Conservation (phyloP, 2,888 invertebrate species). For the Oscheius sp. region DNA sequence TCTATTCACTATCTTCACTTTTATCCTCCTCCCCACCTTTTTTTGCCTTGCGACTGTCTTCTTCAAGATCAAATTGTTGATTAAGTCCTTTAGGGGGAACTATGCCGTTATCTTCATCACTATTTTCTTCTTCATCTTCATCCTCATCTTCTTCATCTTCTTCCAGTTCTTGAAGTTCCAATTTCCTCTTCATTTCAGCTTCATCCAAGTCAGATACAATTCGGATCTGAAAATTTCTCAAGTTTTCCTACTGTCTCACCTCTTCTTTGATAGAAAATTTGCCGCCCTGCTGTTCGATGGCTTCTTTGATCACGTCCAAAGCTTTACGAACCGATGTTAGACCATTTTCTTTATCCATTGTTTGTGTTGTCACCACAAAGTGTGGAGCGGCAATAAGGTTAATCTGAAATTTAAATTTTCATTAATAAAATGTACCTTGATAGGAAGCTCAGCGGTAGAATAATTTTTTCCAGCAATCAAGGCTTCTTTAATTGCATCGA, state of each 20-base stretch:
- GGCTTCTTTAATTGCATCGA: constrained; percentile 93
- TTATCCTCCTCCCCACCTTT: constrained; percentile 32
- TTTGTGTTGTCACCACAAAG: constrained; percentile 98
- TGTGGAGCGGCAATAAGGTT: constrained; percentile 97
- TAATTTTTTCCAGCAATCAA: constrained; percentile 87
- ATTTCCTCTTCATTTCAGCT: constrained; percentile 77
- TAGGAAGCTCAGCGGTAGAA: constrained; percentile 90
- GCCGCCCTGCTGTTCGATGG: constrained; percentile 84
- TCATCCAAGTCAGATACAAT: constrained; percentile 98
- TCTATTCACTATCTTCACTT: constrained; percentile 18
- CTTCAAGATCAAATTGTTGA: constrained; percentile 64
- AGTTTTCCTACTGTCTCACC: constrained; percentile 74
- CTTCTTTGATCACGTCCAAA: constrained; percentile 84
- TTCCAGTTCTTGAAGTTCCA: constrained; percentile 56
- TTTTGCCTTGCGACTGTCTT: constrained; percentile 45
- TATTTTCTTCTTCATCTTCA: constrained; percentile 64
- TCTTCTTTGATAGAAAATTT: constrained; percentile 94
- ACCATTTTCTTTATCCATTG: constrained; percentile 82
- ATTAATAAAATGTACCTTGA: constrained; percentile 76
- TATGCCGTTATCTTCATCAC: constrained; percentile 55
- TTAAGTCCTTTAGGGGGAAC: constrained; percentile 68
- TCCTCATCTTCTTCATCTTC: constrained; percentile 56
- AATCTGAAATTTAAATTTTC: constrained; percentile 75
- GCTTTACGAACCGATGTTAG: constrained; percentile 88
- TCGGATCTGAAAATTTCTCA: constrained; percentile 80